Percentiles rank a stretch among this genome's conserved stretches.
Evolutionary conservation across 2,888 invertebrate genomes (phyloP).

Genomic region (Rotaria macrura): DNA sequence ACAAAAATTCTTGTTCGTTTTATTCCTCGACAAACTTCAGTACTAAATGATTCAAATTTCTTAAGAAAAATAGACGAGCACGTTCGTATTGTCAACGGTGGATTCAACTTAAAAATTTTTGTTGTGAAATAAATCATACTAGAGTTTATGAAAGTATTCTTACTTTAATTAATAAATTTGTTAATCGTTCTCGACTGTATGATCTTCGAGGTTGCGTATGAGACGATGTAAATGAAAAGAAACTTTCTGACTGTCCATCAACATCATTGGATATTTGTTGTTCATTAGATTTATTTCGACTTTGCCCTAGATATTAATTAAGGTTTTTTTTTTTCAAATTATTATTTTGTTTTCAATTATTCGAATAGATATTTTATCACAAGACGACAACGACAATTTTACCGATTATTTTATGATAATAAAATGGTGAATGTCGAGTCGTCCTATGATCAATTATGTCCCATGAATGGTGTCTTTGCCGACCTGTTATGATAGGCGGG

Average conservation of each 20-base stretch:
- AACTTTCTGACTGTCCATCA: neutral
- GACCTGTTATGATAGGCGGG: neutral
- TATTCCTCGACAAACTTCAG: too few species aligned
- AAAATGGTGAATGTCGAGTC: neutral
- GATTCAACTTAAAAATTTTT: too few species aligned
- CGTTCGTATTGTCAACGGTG: too few species aligned
- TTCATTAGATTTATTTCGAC: neutral
- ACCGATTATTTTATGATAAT: too few species aligned
- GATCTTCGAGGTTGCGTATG: neutral
- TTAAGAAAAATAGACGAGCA: too few species aligned
- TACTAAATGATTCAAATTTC: too few species aligned
- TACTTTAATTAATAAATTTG: neutral
- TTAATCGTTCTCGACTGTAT: neutral
- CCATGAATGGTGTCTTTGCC: neutral
- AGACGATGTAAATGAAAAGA: neutral
- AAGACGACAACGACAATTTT: too few species aligned
- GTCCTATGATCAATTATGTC: neutral
- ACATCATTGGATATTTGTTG: neutral
- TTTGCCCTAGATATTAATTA: neutral
- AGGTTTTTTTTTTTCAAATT: too few species aligned
- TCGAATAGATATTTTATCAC: too few species aligned
- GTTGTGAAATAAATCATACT: too few species aligned
- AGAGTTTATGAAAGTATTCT: neutral
- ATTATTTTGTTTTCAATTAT: too few species aligned
- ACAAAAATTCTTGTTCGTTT: too few species aligned